Percentiles rank a stretch among this genome's conserved stretches.
Evolutionary conservation across 1,140 invertebrate species (phyloP).

Genomic region (Drosophila azteca): DNA sequence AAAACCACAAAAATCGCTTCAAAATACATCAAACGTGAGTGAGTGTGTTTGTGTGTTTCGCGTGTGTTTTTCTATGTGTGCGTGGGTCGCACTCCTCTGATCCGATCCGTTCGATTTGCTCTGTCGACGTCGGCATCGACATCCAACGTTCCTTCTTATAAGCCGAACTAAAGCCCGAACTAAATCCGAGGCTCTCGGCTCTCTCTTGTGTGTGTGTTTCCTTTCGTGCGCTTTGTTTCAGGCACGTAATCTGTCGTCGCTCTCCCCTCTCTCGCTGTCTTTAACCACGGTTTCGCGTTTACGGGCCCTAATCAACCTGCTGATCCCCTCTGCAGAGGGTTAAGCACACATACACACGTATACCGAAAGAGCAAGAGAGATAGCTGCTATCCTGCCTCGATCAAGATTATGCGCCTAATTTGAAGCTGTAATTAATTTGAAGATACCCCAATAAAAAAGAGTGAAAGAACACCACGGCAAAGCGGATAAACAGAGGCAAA

Average conservation of each 20-base stretch:
- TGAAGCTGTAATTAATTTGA: slow-evolving; percentile 81
- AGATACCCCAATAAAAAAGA: slow-evolving; percentile 78
- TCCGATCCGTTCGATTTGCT: slow-evolving; percentile 56
- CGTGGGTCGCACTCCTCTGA: slow-evolving; percentile 43
- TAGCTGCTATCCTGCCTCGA: slow-evolving; percentile 49
- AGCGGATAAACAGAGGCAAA: slow-evolving; percentile 18
- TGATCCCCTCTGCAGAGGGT: slow-evolving; percentile 56
- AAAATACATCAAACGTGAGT: slow-evolving; percentile 53
- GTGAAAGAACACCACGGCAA: slow-evolving; percentile 18
- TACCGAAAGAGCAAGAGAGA: slow-evolving; percentile 23
- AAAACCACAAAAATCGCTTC: slow-evolving; percentile 75
- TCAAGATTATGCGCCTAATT: slow-evolving; percentile 79
- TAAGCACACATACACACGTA: slow-evolving; percentile 27
- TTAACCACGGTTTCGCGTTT: slow-evolving; percentile 17
- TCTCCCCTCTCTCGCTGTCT: slow-evolving; percentile 15
- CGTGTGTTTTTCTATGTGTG: slow-evolving; percentile 22
- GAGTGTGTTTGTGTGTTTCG: slow-evolving; percentile 40
- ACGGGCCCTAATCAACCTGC: slow-evolving; percentile 72
- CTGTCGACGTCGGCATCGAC: slow-evolving; percentile 39
- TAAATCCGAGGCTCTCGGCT: slow-evolving; percentile 59
- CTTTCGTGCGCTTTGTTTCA: slow-evolving; percentile 72
- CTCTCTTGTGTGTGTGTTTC: slow-evolving; percentile 21
- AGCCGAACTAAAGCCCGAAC: slow-evolving; percentile 41
- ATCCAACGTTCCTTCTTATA: slow-evolving; percentile 60
- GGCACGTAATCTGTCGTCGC: slow-evolving; percentile 68